Base-by-base conservation (phyloP, 2,113 vertebrate species). In the Petroica traversi region DNA sequence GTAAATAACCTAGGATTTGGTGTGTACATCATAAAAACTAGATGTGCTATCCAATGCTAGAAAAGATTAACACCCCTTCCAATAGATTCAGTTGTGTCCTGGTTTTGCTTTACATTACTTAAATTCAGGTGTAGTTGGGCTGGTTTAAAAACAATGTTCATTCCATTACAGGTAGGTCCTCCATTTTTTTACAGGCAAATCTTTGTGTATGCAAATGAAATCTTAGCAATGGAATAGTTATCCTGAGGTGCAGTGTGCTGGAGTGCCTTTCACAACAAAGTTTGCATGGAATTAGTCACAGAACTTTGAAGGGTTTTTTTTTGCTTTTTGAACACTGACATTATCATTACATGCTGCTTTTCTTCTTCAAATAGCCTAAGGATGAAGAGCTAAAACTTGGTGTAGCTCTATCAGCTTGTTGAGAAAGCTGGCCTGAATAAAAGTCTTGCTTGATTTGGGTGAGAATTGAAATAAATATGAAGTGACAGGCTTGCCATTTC, bases 401-500 rank as follows among this genome's bases (percentile, higher is more conserved):
- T 80, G 46, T 72, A 55, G 62, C 2, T 9, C 69, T 61, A 85
- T 72, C 58, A 88, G 51, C 45, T 77, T 61, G 34, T 88, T 96
- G 75, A 46, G 55, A 83, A 94, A 83, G 33, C 45, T 76, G 40
- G 49, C 83, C 87, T 86, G 57, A 71, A 76, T 61, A 88, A 82
- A 95, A 88, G 46, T 76, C 41, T 76, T 0, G 0, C 26, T 49
- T 73, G 62, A 88, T 93, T 79, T 73, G 66, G 33, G n/a, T 92
- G 29, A 94, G 51, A 92, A 75, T 89, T 49, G 75, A 94, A 92
- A 89, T 59, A 86, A 73, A 77, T 85, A 58, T 6, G 49, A 90
- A 90, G 41, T 86, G 75, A 85, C 48, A 85, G 51, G 52, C 55
- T 83, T 93, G 68, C 62, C 12, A 34, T 62, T 89, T 94, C 33